Evolutionary conservation across 2,113 vertebrate genomes (phyloP), one percentile per base, ranked within the genome.

Genomic region (Oncorhynchus nerka): DNA sequence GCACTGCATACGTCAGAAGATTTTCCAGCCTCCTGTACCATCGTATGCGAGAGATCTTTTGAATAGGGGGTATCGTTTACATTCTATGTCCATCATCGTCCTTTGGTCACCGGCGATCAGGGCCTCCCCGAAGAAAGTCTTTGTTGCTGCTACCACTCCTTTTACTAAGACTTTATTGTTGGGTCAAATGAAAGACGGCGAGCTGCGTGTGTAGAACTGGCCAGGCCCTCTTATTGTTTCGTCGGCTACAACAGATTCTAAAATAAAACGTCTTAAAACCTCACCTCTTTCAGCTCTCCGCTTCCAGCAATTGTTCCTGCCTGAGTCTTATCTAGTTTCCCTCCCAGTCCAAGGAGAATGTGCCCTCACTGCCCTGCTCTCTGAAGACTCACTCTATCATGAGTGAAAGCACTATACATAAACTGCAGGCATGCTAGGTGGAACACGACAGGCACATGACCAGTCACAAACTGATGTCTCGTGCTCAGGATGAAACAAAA

Each of bases 291-390:
- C 82, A 77, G 84, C 73, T 45, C 79, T 83, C 9, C 70, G 89
- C 88, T 94, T 94, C 92, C 92, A 91, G 87, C 86, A 92, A 93
- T 94, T 93, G 91, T 94, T 93, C 71, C 70, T 68, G 79, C 83
- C 51, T 48, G 73, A 89, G 81, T 89, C 89, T 87, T 89, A 92
- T 92, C 91, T 90, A 62, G 83, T 76, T 87, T 74, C 81, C 77
- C 75, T 84, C 78, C 62, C 82, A 84, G 68, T 76, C 87, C 68
- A 77, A 49, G 57, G 74, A 83, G 87, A 87, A 83, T 81, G 83
- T 81, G 62, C 87, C 71, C 76, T 45, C 39, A 45, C 39, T 45
- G 39, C 39, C 39, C 39, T 66, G n/a, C 39, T 79, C 80, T 80
- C 80, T 81, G 55, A 84, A 65, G 79, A 61, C 79, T 62, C 51